These are phyloP conservation scores for Hydrolagus affinis DNA, from an alignment of 2,113 vertebrate species.

Conservation along the genomic window DNA sequence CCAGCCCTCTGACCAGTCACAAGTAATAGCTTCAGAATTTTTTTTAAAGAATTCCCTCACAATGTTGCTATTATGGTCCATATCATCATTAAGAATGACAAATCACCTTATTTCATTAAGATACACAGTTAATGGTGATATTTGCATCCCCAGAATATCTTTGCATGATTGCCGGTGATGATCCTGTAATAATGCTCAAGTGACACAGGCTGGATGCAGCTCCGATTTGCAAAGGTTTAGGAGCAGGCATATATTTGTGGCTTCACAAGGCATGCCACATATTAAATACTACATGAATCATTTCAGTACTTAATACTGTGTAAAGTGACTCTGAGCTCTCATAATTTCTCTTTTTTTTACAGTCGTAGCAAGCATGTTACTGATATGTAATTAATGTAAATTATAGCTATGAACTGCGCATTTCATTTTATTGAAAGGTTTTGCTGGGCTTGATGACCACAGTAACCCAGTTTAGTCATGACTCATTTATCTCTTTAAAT, in stretches of 20 bases:
- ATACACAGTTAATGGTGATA: constrained; percentile 82
- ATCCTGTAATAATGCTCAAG: constrained; percentile 80
- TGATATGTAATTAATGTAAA: constrained; percentile 92
- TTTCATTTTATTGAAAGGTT: constrained; percentile 77
- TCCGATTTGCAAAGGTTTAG: constrained; percentile 79
- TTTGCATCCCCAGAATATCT: constrained; percentile 89
- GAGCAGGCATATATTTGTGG: constrained; percentile 85
- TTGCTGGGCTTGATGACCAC: constrained; percentile 78
- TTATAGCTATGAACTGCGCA: constrained; percentile 84
- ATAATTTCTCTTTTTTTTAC: constrained; percentile 81
- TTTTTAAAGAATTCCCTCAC: constrained; percentile 58
- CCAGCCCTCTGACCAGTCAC: constrained; percentile 58
- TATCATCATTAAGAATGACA: constrained; percentile 71
- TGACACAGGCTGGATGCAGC: constrained; percentile 74
- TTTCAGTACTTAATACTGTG: constrained; percentile 92
- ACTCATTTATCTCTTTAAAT: constrained; percentile 86
- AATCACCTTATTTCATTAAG: constrained; percentile 76
- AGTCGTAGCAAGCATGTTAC: constrained; percentile 80
- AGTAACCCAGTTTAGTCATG: constrained; percentile 70
- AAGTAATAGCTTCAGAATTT: constrained; percentile 60
- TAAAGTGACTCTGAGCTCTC: constrained; percentile 82
- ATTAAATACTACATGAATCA: constrained; percentile 96
- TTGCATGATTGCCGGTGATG: constrained; percentile 82
- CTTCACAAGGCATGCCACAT: constrained; percentile 87
- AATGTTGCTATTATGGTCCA: constrained; percentile 72